Evolutionary conservation across 2,888 invertebrate genomes (phyloP), one percentile per base, ranked within the genome.

Genomic region (Tholera decimalis): DNA sequence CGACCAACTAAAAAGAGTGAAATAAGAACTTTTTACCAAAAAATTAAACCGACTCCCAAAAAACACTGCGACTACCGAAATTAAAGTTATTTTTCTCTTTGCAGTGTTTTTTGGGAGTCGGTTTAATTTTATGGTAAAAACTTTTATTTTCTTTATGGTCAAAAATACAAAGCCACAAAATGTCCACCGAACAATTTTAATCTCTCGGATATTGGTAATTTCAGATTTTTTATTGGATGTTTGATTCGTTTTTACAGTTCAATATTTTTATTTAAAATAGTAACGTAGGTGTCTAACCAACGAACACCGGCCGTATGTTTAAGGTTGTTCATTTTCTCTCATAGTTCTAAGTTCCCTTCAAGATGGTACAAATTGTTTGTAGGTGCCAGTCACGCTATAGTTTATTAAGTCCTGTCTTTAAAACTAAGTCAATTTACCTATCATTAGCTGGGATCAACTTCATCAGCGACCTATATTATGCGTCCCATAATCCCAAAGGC

Each of bases 361-460:
- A n/a, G n/a, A n/a, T n/a, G n/a, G n/a, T n/a, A n/a, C n/a, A n/a
- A n/a, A n/a, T n/a, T n/a, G n/a, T n/a, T n/a, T n/a, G n/a, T n/a
- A n/a, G n/a, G n/a, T n/a, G n/a, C 6, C 6, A 35, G 2, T 15
- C 15, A 35, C 5, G 15, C 8, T 18, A 26, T 22, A 39, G 28
- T 56, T 43, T 56, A 8, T 57, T 4, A 56, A 47, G 33, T 64
- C 26, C n/a, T 7, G 22, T 46, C 20, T 46, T 8, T 22, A 56
- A 49, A 74, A 72, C 65, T 60, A 33, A 24, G 43, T 65, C 39
- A 41, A 63, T 59, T 50, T 61, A 54, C 26, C 9, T 56, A 66
- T 67, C 64, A 50, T 62, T 59, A 60, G 47, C 59, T 49, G 22
- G 46, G 67, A 71, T 60, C 58, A 62, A 59, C 18, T 46, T 59